phyloP scores from a whole-genome alignment of 2,797 vertebrate species.

The Gymnoscopelus microlampas region DNA sequence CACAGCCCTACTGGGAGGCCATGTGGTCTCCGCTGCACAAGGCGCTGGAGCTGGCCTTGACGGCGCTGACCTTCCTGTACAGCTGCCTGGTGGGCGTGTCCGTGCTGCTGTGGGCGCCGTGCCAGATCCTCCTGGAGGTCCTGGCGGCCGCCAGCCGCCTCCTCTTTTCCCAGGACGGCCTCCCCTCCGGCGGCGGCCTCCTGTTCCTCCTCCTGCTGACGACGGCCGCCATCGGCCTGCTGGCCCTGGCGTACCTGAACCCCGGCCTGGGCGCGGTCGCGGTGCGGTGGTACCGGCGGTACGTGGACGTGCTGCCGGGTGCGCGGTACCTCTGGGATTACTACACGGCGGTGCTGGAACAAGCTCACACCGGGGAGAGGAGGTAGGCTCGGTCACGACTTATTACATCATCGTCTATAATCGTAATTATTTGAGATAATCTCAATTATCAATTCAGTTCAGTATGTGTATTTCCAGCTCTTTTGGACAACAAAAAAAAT shows the following conservation, averaged over 20 bases:
- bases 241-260: conserved; percentile 71
- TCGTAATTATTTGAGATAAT: too few species aligned
- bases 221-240: conserved; percentile 56
- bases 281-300: conserved; percentile 19
- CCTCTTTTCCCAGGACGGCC: conserved; percentile 64
- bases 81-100: conserved; percentile 84
- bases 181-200: conserved; percentile 68
- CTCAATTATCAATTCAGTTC: too few species aligned
- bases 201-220: conserved; percentile 59
- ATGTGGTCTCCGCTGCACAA: conserved; percentile 77
- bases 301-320: conserved; percentile 71
- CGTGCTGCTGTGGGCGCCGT: conserved; percentile 89
- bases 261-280: conserved; percentile 68
- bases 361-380: too few species aligned
- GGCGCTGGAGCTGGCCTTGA: conserved; percentile 76
- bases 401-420: too few species aligned
- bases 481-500: too few species aligned
- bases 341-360: too few species aligned
- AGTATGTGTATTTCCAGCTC: too few species aligned
- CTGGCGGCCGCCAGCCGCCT: conserved; percentile 72
- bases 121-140: conserved; percentile 84
- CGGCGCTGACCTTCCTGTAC: conserved; percentile 83
- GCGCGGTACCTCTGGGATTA: conserved; percentile 61
- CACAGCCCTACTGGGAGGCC: conserved; percentile 64
- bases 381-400: too few species aligned